Evolutionary conservation across 2,888 invertebrate genomes (phyloP), one percentile per base, ranked within the genome.

Genomic region (Eucriotettix oculatus): DNA sequence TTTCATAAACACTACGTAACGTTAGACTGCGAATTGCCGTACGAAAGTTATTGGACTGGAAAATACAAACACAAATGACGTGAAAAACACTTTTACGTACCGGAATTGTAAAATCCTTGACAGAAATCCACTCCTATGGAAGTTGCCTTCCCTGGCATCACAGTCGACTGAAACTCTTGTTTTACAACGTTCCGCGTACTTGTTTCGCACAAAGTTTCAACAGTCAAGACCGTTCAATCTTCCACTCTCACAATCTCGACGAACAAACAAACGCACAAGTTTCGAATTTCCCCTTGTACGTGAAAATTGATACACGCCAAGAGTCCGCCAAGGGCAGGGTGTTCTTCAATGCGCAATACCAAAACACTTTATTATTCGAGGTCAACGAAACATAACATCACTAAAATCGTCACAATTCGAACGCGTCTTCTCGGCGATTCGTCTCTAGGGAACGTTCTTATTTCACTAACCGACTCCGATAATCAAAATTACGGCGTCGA

Each of bases 281-380:
- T 29, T 29, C 29, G 29, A 29, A 29, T 29, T 29, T 29, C 29
- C 29, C 2, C 29, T 29, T 29, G 29, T 29, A 29, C 29, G 29
- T 29, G 29, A 29, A 29, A 29, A 29, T 29, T 29, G 29, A 48
- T 48, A 48, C n/a, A 48, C 14, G 48, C 48, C 14, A 48, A 12
- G 48, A 48, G 48, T 48, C 69, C 68, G 68, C 69, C 71, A 72
- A 73, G 72, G 72, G 71, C 73, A 72, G 68, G 64, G 67, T 68
- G 70, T 70, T 71, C 72, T 73, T 73, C 70, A 71, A 29, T 71
- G 73, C 74, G 75, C 73, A 75, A 73, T 73, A 70, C 58, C 68
- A 65, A 66, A 67, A 68, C 66, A 67, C 67, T 64, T 66, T 67
- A 68, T 67, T 67, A 70, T 71, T 70, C 69, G 70, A 71, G 70